Evolutionary conservation across 2,113 vertebrate genomes (phyloP), one percentile per base, ranked within the genome.

Genomic region (Cephalophus harveyi): DNA sequence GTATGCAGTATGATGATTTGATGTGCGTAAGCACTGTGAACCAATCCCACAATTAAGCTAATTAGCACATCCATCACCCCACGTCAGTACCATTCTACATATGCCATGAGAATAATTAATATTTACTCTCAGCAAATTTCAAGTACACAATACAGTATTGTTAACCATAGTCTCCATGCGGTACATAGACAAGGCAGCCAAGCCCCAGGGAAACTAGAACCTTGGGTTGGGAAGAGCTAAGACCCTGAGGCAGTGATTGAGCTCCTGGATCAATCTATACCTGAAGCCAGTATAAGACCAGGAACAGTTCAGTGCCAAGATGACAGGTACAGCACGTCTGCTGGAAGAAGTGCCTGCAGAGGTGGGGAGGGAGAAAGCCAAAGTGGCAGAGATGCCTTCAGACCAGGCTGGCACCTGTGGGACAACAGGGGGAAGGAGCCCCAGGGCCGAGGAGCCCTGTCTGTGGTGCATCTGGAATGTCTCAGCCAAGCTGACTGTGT

Each of bases 401-500:
- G 50, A 54, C 79, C 19, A 3, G 11, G 6, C 19, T 82, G 50
- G 79, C 19, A 21, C 50, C 19, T 82, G 33, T 0, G 0, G 11
- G 79, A 23, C 19, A 13, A 30, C 3, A 19, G 2, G 19, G 12
- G 33, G 79, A 25, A 82, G 79, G 50, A n/a, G 50, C 11, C 9
- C 6, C 30, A 36, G 78, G 19, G 17, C 28, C 0, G 0, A 23
- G 48, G 50, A 82, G 30, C 79, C 50, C 48, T n/a, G 33, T 14
- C 19, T 36, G 50, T 0, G 0, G 30, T 54, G 6, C 2, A 25
- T 6, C 79, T n/a, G 50, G 19, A n/a, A 14, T 2, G 30, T 23
- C 48, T 82, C 50, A n/a, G 50, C 50, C 79, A 82, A 52, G 79
- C 19, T n/a, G 79, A n/a, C 33, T 12, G 50, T n/a, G 30, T 23